Evolutionary conservation across 2,888 invertebrate species (phyloP), one percentile per base, ranked within the genome.

Genomic region (Augiades crinisus): DNA sequence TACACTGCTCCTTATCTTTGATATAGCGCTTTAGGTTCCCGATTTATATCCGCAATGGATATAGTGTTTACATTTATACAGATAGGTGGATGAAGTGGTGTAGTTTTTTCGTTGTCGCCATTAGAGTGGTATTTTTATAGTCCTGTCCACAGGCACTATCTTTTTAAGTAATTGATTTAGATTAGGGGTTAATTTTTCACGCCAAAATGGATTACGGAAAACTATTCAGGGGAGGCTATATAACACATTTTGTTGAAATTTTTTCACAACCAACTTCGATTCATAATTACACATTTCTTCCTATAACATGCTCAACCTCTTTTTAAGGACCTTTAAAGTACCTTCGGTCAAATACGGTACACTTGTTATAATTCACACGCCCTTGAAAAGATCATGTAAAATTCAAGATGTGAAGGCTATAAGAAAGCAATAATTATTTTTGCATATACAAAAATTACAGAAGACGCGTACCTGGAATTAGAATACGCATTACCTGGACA

Each of bases 101-200:
- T 61, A 61, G 59, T 57, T 62, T 62, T 61, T 55, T 57, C 57
- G 63, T 63, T 64, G 61, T 60, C 64, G 60, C 64, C 59, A 65
- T 68, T 64, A 60, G 46, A 13, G 19, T 19, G 63, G 56, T 67
- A 68, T 65, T 77, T 74, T 75, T 74, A 75, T 72, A 62, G 71
- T 64, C 54, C 63, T 66, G 68, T 72, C 73, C 61, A 60, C 70
- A 62, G 19, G 56, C 63, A 66, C 70, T 81, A 82, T 81, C 80
- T 76, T 47, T 67, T 62, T 70, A 62, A 71, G 69, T 79, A 78
- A 81, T 81, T 81, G 78, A 75, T 72, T 70, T 70, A 70, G 71
- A 78, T 78, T 73, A 67, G 59, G 60, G 55, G 57, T 58, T 65
- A 63, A 64, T 69, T 64, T 66, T 60, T n/a, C 45, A 45, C 53